Conservation (phyloP, 2,113 vertebrate genomes). For the Pterophyllum scalare region DNA sequence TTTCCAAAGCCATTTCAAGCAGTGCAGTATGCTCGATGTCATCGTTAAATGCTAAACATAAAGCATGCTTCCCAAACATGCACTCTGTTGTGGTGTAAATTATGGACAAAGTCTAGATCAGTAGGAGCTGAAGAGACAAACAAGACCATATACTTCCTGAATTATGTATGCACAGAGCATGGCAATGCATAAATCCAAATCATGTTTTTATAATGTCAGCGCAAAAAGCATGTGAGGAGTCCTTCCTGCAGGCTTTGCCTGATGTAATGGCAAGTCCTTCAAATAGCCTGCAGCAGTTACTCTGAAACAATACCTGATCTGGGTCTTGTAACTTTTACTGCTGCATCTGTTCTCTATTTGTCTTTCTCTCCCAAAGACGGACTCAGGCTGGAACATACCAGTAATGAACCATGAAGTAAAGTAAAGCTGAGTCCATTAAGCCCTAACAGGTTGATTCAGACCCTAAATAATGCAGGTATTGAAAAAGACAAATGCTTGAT, state of each 20-base stretch:
- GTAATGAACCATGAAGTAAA: slow-evolving; percentile 68
- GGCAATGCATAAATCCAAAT: slow-evolving; percentile 49
- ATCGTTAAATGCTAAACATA: slow-evolving; percentile 22
- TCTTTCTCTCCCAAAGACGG: slow-evolving; percentile 19
- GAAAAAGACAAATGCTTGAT: slow-evolving; percentile 68
- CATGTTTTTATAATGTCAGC: slow-evolving; percentile 32
- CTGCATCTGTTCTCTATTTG: slow-evolving; percentile 32
- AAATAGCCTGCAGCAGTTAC: slow-evolving; percentile 20
- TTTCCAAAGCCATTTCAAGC: slow-evolving; percentile 31
- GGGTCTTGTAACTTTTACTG: slow-evolving; percentile 21
- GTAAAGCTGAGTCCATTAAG: slow-evolving; percentile 78
- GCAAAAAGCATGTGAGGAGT: slow-evolving; percentile 19
- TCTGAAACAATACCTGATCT: slow-evolving; percentile 31
- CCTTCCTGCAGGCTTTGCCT: slow-evolving; percentile 15
- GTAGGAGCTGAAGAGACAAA: slow-evolving; percentile 9
- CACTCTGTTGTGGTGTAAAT: slow-evolving; percentile 43
- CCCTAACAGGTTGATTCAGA: slow-evolving; percentile 64
- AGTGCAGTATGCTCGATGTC: slow-evolving; percentile 1
- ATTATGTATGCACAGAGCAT: slow-evolving; percentile 33
- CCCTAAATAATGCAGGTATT: slow-evolving; percentile 75
- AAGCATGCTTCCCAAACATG: slow-evolving; percentile 20
- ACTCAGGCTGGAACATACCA: slow-evolving; percentile 51
- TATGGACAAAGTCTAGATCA: slow-evolving; percentile 13
- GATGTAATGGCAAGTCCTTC: slow-evolving; percentile 41
- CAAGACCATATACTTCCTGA: slow-evolving; percentile 15